phyloP scores from a whole-genome alignment of 92 coral and sea anemone genomes.

The Siderastrea siderea region DNA sequence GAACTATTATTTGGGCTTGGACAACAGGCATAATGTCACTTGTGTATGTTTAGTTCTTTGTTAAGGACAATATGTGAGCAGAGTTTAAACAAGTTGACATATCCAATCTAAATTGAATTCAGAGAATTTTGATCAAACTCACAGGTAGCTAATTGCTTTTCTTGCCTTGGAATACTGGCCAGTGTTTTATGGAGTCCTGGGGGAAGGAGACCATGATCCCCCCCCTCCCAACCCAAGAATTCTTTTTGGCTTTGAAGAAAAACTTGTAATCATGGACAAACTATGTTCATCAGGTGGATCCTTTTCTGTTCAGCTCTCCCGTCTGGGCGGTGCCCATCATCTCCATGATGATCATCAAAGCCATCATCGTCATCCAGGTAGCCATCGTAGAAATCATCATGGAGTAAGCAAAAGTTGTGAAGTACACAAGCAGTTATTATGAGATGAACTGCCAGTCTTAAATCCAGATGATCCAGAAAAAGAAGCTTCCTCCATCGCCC shows the following conservation, averaged over 20 bases:
- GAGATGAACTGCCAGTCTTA: background rate
- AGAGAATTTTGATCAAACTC: background rate
- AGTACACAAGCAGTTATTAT: constrained; percentile 14
- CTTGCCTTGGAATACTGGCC: too few relatives aligned
- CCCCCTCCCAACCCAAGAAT: too few relatives aligned
- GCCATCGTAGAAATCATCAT: too few relatives aligned
- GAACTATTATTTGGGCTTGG: too few relatives aligned
- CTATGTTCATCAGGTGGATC: background rate
- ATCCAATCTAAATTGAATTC: too few relatives aligned
- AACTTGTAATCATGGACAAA: background rate
- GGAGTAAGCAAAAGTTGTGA: background rate
- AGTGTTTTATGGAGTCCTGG: too few relatives aligned
- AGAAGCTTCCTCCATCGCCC: background rate
- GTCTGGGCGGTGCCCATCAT: background rate
- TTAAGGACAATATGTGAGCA: too few relatives aligned
- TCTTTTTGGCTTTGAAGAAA: too few relatives aligned
- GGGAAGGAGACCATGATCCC: too few relatives aligned
- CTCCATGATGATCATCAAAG: constrained; percentile 10
- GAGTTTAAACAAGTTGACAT: too few relatives aligned
- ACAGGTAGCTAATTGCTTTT: background rate
- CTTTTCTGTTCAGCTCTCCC: background rate
- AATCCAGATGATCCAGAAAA: background rate
- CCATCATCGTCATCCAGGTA: background rate
- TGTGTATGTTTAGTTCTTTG: too few relatives aligned
- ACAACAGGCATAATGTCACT: too few relatives aligned